phyloP scores from a whole-genome alignment of 2,888 invertebrate species.

The Pilophorus perplexus region DNA sequence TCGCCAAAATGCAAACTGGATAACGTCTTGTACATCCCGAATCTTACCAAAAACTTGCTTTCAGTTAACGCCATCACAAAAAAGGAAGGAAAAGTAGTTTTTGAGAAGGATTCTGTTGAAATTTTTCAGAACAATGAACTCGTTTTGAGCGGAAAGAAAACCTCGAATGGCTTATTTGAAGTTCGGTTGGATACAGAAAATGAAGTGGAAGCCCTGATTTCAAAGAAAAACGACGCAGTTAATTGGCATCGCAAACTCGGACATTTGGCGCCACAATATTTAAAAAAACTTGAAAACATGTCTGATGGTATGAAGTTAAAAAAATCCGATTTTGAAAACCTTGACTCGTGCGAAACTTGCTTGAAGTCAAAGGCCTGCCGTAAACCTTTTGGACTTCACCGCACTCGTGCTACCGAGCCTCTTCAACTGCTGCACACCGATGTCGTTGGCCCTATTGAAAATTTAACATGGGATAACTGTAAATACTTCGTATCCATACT shows the following conservation, averaged over 20 bases:
- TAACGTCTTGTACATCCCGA: constrained; percentile 3
- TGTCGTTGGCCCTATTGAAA: no score
- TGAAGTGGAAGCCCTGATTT: background rate
- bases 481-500: no score
- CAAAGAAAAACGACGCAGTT: background rate
- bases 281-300: background rate
- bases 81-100: constrained; percentile 12
- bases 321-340: background rate
- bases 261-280: background rate
- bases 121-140: constrained; percentile 4
- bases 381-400: constrained; percentile 6
- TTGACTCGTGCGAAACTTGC: background rate
- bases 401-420: background rate
- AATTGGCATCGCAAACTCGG: constrained; percentile 7
- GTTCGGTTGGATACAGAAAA: background rate
- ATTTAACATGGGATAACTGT: no score
- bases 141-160: constrained; percentile 2
- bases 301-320: background rate
- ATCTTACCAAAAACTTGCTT: constrained; percentile 16
- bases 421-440: no score
- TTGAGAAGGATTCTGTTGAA: background rate
- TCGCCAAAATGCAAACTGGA: background rate
- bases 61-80: constrained; percentile 16
- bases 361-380: background rate
- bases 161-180: constrained; percentile 6